These are phyloP conservation scores for Holocentrus rufus DNA, from an alignment of 2,797 vertebrate species.

Conservation along the genomic window DNA sequence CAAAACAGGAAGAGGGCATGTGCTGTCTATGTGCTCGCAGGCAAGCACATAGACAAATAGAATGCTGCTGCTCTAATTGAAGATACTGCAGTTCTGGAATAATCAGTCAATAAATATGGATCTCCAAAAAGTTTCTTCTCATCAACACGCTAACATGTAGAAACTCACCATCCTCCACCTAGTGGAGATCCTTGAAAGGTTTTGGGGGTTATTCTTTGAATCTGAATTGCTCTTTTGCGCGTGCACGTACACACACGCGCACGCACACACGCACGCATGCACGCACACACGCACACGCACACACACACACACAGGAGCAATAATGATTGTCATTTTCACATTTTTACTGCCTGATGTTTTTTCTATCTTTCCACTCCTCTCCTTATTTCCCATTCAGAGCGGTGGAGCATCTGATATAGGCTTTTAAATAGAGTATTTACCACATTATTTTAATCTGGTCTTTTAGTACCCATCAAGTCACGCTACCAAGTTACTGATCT, in stretches of 20 bases:
- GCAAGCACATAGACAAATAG: no score
- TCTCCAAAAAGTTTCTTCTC: neutral
- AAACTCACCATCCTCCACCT: neutral
- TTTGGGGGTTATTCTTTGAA: no score
- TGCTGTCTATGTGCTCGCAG: no score
- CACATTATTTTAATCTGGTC: slow-evolving; percentile 23
- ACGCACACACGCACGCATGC: no score
- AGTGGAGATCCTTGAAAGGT: neutral
- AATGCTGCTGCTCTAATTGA: no score
- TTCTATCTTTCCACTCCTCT: neutral
- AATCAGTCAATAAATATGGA: no score
- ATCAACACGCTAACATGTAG: neutral
- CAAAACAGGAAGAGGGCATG: no score
- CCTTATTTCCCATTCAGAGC: neutral
- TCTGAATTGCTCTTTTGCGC: no score
- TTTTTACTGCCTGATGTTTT: neutral
- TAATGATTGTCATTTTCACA: neutral
- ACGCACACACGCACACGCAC: slow-evolving; percentile 2
- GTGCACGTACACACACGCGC: no score
- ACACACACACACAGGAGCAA: neutral
- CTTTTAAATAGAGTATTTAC: slow-evolving; percentile 44
- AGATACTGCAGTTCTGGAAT: no score
- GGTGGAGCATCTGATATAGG: slow-evolving; percentile 33
- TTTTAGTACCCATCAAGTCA: slow-evolving; percentile 10
- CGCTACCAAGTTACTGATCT: slow-evolving; percentile 34